phyloP scores from a whole-genome alignment of 2,797 vertebrate genomes.

The Rhincodon typus region DNA sequence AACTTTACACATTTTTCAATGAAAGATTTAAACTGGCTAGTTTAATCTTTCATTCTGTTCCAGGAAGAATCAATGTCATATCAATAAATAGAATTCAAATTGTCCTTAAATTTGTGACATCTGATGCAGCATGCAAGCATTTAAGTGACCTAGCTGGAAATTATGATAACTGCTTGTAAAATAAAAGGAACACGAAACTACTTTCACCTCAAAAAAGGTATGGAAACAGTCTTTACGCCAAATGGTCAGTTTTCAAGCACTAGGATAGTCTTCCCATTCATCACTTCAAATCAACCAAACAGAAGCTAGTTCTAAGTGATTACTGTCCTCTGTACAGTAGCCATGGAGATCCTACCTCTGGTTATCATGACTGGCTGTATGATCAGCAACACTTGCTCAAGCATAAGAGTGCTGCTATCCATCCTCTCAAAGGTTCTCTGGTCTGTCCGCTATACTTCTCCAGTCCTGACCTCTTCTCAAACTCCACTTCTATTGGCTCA shows the following conservation, averaged over 20 bases:
- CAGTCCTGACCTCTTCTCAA: background rate
- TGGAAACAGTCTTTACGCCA: background rate
- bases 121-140: background rate
- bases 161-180: background rate
- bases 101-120: background rate
- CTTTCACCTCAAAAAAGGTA: background rate
- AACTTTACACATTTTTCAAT: background rate
- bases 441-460: background rate
- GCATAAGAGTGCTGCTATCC: background rate
- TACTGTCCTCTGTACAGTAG: background rate
- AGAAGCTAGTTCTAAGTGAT: background rate
- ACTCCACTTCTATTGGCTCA: background rate
- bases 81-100: background rate
- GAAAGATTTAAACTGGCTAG: background rate
- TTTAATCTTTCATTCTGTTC: background rate
- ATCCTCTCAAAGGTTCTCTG: background rate
- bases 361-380: background rate
- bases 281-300: background rate
- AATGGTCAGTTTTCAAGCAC: background rate
- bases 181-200: background rate
- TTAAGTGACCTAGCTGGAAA: background rate
- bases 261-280: too few species aligned
- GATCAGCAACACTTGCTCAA: background rate
- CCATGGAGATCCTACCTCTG: background rate
- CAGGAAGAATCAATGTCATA: background rate